phyloP scores from a whole-genome alignment of 2,113 vertebrate genomes.

The Barbus barbus region DNA sequence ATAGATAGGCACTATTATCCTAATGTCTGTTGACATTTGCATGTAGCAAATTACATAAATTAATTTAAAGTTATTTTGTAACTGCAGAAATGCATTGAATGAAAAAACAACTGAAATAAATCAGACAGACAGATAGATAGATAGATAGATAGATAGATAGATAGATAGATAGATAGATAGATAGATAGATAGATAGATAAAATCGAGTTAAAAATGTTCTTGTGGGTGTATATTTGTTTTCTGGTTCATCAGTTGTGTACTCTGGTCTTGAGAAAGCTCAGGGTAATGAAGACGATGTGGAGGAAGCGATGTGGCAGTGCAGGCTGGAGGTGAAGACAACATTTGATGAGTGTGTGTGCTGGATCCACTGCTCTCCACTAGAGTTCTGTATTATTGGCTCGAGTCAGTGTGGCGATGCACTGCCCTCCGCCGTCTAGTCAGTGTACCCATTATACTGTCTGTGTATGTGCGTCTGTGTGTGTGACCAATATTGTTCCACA shows the following conservation, averaged over 20 bases:
- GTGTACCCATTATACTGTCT: slow-evolving; percentile 19
- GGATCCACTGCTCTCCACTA: too few relatives aligned
- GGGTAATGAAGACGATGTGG: slow-evolving; percentile 16
- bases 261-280: not conserved
- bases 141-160: not conserved
- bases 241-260: not conserved
- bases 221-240: slow-evolving; percentile 7
- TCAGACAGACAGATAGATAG: not conserved
- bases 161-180: not conserved
- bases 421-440: slow-evolving; percentile 39
- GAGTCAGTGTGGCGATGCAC: slow-evolving; percentile 32
- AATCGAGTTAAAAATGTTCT: not conserved
- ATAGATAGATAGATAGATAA: not conserved
- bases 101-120: too few relatives aligned
- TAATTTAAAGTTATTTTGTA: too few relatives aligned
- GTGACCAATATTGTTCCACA: slow-evolving; percentile 26
- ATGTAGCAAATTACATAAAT: too few relatives aligned
- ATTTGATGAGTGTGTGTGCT: slow-evolving; percentile 20
- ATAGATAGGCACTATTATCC: too few relatives aligned
- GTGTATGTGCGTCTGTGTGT: not conserved
- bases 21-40: too few relatives aligned
- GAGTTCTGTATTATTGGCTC: slow-evolving; percentile 22
- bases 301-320: not conserved
- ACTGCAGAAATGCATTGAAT: too few relatives aligned
- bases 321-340: not conserved